Evolutionary conservation across 2,888 invertebrate species (phyloP).

Genomic region (Antheraea assamensis): DNA sequence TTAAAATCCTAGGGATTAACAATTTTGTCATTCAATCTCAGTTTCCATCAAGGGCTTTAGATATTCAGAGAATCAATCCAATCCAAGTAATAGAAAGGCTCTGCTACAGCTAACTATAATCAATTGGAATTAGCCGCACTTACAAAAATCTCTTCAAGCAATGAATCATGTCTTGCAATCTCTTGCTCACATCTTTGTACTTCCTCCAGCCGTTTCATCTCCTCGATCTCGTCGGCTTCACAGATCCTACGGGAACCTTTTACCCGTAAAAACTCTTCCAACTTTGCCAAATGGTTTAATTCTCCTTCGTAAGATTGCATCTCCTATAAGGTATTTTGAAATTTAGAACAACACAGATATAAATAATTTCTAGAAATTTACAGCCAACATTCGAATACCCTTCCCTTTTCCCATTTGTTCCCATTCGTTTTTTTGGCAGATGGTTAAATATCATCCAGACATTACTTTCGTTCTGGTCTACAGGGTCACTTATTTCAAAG

Average conservation of each 20-base stretch:
- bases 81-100: not conserved
- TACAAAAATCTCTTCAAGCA: conserved; percentile 88
- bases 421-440: no score
- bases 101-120: not conserved
- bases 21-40: not conserved
- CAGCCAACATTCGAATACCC: not conserved
- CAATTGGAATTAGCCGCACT: conserved; percentile 31
- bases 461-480: no score
- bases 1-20: not conserved
- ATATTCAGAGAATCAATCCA: not conserved
- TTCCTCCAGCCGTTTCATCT: conserved; percentile 85
- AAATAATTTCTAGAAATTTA: conserved; percentile 10
- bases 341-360: not conserved
- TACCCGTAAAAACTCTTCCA: conserved; percentile 91
- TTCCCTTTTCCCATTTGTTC: no score
- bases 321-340: conserved; percentile 75
- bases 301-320: conserved; percentile 94
- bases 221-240: conserved; percentile 88
- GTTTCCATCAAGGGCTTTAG: not conserved
- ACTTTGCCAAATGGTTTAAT: conserved; percentile 90
- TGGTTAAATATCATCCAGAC: no score
- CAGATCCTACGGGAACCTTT: conserved; percentile 90
- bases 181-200: conserved; percentile 87
- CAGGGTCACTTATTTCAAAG: no score
- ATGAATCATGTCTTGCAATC: conserved; percentile 86